Evolutionary conservation across 1,140 invertebrate species (phyloP).

Genomic region (Pararge aegeria): DNA sequence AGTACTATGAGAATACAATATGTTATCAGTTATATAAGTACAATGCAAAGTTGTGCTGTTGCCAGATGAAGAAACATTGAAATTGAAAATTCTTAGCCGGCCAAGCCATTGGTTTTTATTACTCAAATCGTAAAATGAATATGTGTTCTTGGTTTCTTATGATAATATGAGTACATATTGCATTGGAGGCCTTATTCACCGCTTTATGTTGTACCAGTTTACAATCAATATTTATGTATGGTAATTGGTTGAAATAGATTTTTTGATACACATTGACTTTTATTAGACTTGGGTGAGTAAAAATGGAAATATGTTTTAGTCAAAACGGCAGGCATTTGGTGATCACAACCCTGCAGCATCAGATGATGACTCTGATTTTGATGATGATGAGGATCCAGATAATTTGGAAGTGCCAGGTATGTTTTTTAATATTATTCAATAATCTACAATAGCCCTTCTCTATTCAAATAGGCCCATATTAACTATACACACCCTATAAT

Average conservation of each 20-base stretch:
- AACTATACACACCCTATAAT: no score
- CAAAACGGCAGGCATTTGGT: slow-evolving; percentile 64
- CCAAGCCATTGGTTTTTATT: slow-evolving; percentile 30
- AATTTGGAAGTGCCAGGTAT: slow-evolving; percentile 93
- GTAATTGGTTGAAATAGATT: no score
- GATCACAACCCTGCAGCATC: slow-evolving; percentile 82
- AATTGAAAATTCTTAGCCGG: slow-evolving; percentile 32
- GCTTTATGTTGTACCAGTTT: no score
- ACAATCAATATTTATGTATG: neutral
- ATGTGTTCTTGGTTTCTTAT: no score
- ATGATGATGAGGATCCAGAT: slow-evolving; percentile 93
- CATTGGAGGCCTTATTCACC: no score
- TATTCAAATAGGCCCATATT: no score
- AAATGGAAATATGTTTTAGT: slow-evolving; percentile 42
- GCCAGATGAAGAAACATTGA: slow-evolving; percentile 37
- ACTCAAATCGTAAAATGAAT: neutral
- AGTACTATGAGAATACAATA: slow-evolving; percentile 60
- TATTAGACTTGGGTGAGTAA: neutral
- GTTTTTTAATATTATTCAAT: slow-evolving; percentile 7
- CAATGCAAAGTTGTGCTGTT: slow-evolving; percentile 44
- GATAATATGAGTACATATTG: no score
- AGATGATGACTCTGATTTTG: slow-evolving; percentile 86
- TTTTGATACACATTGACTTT: neutral
- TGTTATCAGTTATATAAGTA: slow-evolving; percentile 72
- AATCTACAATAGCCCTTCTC: no score